Conservation (phyloP, 2,113 vertebrate species). For the Plotosus lineatus region DNA sequence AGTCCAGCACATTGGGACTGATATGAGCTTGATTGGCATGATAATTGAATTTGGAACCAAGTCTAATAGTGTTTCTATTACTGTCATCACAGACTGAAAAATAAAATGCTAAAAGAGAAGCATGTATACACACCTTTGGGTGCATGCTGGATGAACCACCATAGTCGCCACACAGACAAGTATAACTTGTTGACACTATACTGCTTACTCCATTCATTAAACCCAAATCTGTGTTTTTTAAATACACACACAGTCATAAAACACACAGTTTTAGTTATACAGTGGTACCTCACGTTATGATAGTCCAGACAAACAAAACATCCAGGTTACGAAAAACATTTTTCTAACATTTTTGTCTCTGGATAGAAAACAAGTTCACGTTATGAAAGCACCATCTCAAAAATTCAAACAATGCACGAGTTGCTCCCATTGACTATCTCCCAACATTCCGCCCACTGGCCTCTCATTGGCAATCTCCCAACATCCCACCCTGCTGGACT, state of each 20-base stretch:
- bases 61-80: not conserved
- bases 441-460: too few species aligned
- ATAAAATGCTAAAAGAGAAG: not conserved
- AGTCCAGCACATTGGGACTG: not conserved
- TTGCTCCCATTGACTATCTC: too few species aligned
- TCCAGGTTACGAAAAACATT: too few species aligned
- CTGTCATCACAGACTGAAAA: not conserved
- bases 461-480: too few species aligned
- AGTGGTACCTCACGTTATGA: too few species aligned
- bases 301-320: too few species aligned
- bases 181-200: not conserved
- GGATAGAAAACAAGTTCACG: too few species aligned
- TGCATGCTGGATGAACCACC: not conserved
- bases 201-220: not conserved
- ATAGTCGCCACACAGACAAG: not conserved
- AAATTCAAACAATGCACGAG: too few species aligned
- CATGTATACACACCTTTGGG: not conserved
- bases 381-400: too few species aligned
- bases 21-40: constrained; percentile 9
- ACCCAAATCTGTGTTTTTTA: not conserved
- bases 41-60: constrained; percentile 12
- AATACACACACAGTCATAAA: not conserved
- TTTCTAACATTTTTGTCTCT: too few species aligned
- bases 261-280: too few species aligned
- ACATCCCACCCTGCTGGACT: too few species aligned